A percentile compares a stretch with the other conserved stretches of the same genome.
These are phyloP conservation scores for Amphiprion clarkii DNA, from an alignment of 2,797 vertebrate genomes.

Conservation along the genomic window DNA sequence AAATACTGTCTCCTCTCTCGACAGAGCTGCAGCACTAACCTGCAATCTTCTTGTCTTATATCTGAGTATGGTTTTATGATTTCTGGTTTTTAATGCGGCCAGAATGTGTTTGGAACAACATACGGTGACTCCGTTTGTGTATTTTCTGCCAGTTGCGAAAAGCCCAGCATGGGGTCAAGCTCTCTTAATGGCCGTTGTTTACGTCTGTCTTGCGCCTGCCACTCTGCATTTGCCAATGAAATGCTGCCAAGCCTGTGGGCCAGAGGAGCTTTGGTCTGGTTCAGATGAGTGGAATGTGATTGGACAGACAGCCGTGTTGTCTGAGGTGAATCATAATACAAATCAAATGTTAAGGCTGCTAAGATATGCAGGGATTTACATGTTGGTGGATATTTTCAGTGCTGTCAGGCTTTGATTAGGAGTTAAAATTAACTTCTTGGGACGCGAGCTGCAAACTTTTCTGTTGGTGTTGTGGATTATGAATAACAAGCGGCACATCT, in stretches of 20 bases:
- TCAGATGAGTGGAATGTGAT: conserved; percentile 70
- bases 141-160: conserved; percentile 56
- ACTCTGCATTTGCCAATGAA: conserved; percentile 71
- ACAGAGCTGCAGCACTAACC: conserved; percentile 11
- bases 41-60: conserved; percentile 2
- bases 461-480: neutral
- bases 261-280: conserved; percentile 59
- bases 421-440: conserved; percentile 1
- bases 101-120: conserved; percentile 7
- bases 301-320: conserved; percentile 55
- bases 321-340: conserved; percentile 55
- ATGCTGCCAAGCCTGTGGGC: conserved; percentile 53
- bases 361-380: conserved; percentile 23
- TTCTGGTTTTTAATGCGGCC: neutral
- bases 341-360: conserved; percentile 45
- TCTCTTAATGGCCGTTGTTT: conserved; percentile 73
- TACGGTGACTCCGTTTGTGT: conserved; percentile 9
- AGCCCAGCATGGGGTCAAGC: conserved; percentile 56
- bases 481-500: conserved; percentile 9
- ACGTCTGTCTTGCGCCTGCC: conserved; percentile 70
- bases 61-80: neutral
- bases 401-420: neutral
- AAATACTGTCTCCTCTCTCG: conserved; percentile 9
- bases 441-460: neutral
- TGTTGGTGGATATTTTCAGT: conserved; percentile 6